Evolutionary conservation across 1,140 invertebrate genomes (phyloP), one percentile per base, ranked within the genome.

Genomic region (Neuroterus valhalla): DNA sequence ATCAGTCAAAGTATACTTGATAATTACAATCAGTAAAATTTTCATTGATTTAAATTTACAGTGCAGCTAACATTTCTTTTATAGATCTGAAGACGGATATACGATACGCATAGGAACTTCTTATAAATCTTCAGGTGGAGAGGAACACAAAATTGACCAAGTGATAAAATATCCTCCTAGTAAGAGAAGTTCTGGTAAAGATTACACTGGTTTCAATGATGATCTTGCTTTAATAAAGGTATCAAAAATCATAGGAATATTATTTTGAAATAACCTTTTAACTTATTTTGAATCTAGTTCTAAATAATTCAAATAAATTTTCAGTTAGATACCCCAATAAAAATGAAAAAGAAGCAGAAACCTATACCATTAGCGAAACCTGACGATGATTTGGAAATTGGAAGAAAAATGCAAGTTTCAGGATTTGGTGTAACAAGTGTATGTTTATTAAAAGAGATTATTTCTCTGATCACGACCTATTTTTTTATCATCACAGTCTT

Each of bases 191-290:
- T 31, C 12, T 17, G 1, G 6, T 31, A 3, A 14, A 31, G 26
- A 62, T 31, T 55, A 78, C 15, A 55, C 23, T 2, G 43, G 43
- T 12, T 78, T 75, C 19, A 26, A 78, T 23, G 50, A 78, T 48
- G 77, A 78, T 17, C 75, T 78, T 50, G 45, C 55, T 48, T 70
- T 78, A 52, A 73, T 78, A 6, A 75, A 74, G 73, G 77, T 75
- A 70, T 68, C 21, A 44, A 2, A 23, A 69, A 68, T 44, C 26
- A 46, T 2, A 4, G 0, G 5, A n/a, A n/a, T 23, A 23, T 46
- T 23, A 38, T 38, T 0, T 8, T 8, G 0, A 10, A 38, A 38
- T 38, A 8, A 0, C 6, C 10, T 38, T 38, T 38, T 1, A 10
- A 38, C 10, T 38, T 38, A 1, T 38, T 38, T 31, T 31, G 2